A percentile compares a stretch with the other conserved stretches of the same genome.
phyloP scores from a whole-genome alignment of 2,888 invertebrate genomes.

The Taenaris catops region DNA sequence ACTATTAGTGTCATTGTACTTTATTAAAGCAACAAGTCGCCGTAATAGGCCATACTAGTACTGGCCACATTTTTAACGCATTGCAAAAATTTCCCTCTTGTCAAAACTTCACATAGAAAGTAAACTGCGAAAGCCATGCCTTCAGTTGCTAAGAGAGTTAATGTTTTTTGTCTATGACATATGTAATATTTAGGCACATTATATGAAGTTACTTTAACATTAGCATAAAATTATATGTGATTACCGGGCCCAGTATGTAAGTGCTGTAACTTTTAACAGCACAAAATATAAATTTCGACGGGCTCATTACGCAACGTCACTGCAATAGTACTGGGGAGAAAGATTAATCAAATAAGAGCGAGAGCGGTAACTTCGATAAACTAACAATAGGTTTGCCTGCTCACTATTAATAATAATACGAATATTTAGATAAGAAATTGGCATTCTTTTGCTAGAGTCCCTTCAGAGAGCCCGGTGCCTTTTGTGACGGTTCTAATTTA shows the following conservation, averaged over 20 bases:
- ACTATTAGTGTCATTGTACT: too few species aligned
- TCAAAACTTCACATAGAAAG: too few species aligned
- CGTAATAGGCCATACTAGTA: too few species aligned
- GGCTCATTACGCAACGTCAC: conserved; percentile 62
- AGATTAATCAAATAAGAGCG: conserved; percentile 45
- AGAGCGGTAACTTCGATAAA: conserved; percentile 48
- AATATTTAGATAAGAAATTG: conserved; percentile 73
- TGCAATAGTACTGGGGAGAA: conserved; percentile 44
- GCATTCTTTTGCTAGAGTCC: conserved; percentile 72
- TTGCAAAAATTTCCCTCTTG: too few species aligned
- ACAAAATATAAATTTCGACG: conserved; percentile 57
- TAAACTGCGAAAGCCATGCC: too few species aligned
- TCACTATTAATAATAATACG: conserved; percentile 66
- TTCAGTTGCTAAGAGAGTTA: too few species aligned
- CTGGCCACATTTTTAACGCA: too few species aligned
- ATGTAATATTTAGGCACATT: too few species aligned
- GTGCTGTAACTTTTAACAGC: conserved; percentile 55
- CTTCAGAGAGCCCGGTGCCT: conserved; percentile 68
- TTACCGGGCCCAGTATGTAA: neutral
- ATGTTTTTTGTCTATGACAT: too few species aligned
- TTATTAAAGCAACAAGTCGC: too few species aligned
- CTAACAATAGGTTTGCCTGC: conserved; percentile 59
- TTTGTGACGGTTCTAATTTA: conserved; percentile 78
- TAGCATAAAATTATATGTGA: too few species aligned
- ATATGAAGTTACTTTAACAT: too few species aligned